phyloP scores from a whole-genome alignment of 2,113 vertebrate genomes.

The Chamaetylas fuelleborni region DNA sequence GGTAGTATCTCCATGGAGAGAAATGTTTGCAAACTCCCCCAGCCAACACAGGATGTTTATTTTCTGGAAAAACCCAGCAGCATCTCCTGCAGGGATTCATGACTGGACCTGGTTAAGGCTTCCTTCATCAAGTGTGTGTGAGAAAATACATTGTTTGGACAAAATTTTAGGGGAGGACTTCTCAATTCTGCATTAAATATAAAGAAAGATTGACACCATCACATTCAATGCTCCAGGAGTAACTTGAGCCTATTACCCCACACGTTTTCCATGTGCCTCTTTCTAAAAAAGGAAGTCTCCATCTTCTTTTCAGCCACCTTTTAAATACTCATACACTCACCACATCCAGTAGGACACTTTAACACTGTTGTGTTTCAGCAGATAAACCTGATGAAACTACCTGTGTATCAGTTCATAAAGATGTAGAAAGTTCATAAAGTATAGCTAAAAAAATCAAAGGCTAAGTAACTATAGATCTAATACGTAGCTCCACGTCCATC shows the following conservation, averaged over 20 bases:
- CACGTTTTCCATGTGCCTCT: background rate
- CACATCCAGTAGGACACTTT: background rate
- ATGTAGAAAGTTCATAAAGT: background rate
- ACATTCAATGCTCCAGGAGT: no score
- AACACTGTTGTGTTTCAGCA: background rate
- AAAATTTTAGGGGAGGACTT: background rate
- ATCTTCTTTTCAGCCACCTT: background rate
- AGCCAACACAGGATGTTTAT: fast-evolving
- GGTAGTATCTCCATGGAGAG: background rate
- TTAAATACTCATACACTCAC: background rate
- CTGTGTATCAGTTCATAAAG: background rate
- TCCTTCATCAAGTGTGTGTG: background rate
- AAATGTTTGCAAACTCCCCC: background rate
- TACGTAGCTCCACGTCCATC: background rate
- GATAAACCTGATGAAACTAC: background rate
- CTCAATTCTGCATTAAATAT: background rate
- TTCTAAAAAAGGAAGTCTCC: background rate
- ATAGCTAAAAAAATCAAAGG: background rate
- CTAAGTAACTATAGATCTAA: background rate
- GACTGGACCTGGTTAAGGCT: background rate
- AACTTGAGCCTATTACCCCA: background rate
- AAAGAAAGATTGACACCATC: background rate
- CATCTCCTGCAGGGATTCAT: background rate
- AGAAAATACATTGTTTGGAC: background rate
- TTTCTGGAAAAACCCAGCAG: background rate